These are phyloP conservation scores for Arizona elegans DNA, from an alignment of 2,113 vertebrate species.

Conservation along the genomic window DNA sequence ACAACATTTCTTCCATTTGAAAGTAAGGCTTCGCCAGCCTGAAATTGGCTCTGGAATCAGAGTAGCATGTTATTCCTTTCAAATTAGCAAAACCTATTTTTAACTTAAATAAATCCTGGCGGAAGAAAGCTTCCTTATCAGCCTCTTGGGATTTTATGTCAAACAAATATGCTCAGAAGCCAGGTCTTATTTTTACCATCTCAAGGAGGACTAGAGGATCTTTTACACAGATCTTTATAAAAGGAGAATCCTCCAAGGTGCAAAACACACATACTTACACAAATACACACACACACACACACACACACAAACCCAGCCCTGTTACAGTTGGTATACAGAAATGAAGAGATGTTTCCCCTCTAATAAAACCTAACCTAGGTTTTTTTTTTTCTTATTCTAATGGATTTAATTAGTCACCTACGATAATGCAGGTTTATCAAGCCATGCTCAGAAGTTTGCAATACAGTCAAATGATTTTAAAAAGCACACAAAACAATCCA, in stretches of 20 bases:
- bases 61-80: constrained; percentile 27
- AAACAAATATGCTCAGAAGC: constrained; percentile 13
- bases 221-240: background rate
- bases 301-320: background rate
- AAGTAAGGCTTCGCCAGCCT: constrained; percentile 10
- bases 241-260: constrained; percentile 16
- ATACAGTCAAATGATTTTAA: background rate
- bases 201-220: background rate
- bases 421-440: background rate
- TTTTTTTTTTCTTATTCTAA: background rate
- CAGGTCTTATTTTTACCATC: constrained; percentile 3
- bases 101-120: constrained; percentile 18
- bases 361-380: constrained; percentile 7
- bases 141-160: constrained; percentile 29
- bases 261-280: background rate
- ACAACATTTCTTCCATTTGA: constrained; percentile 1
- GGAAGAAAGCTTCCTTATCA: constrained; percentile 39
- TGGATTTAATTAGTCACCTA: background rate
- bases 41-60: constrained; percentile 12
- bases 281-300: too few relatives aligned
- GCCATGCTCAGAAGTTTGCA: background rate
- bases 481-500: background rate
- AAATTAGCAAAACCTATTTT: constrained; percentile 41
- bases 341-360: background rate
- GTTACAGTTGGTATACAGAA: background rate